These are phyloP conservation scores for Trisateles emortualis DNA, from an alignment of 2,888 invertebrate species.

Conservation along the genomic window DNA sequence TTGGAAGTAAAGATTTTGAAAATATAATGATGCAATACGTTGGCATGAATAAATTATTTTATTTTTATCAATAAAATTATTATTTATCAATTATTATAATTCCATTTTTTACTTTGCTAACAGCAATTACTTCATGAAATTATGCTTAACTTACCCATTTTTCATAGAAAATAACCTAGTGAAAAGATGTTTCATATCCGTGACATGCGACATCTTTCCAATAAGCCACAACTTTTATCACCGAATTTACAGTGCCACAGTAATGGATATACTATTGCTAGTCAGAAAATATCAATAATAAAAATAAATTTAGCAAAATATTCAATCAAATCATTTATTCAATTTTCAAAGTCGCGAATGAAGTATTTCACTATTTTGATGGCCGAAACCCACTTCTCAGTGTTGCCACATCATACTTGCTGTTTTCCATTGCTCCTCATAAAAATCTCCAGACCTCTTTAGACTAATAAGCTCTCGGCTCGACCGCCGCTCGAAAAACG, in stretches of 20 bases:
- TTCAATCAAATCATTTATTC: conserved; percentile 11
- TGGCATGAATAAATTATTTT: not conserved
- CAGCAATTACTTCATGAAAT: conserved; percentile 2
- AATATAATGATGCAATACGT: conserved; percentile 34
- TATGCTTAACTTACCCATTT: conserved; percentile 70
- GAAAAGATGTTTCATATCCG: conserved; percentile 78
- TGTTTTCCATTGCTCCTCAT: no score
- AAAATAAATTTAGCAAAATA: conserved; percentile 19
- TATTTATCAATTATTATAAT: not conserved
- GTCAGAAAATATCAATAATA: conserved; percentile 1
- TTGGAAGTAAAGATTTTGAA: conserved; percentile 10
- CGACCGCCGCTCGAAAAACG: no score
- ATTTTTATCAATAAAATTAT: no score
- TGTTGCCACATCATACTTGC: no score
- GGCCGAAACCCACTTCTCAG: no score
- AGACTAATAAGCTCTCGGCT: no score
- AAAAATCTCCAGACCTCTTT: no score
- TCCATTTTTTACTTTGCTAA: not conserved
- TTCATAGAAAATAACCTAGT: conserved; percentile 82
- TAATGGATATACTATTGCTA: not conserved
- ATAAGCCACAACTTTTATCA: conserved; percentile 6
- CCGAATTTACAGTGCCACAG: conserved; percentile 7
- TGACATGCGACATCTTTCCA: conserved; percentile 75
- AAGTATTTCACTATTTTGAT: conserved; percentile 12
- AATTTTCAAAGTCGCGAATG: conserved; percentile 12